Base-by-base conservation (phyloP, 2,888 invertebrate species). In the Ornithoptera alexandrae region DNA sequence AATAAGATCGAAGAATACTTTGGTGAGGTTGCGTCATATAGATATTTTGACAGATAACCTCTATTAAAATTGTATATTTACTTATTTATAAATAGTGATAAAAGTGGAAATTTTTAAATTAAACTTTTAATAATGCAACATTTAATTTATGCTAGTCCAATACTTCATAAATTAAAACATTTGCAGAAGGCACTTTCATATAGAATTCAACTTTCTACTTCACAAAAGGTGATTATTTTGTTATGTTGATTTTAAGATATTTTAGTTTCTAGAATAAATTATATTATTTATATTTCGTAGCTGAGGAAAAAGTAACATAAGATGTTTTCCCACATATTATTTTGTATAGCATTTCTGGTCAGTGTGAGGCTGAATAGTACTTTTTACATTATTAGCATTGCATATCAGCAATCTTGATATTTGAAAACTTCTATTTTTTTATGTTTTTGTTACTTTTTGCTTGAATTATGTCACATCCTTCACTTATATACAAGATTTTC, bases 221-320 rank as follows among this genome's bases (percentile, higher is more conserved):
- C 95, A 68, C 95, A 96, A 89, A 96, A 96, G 94, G 95, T 96
- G 85, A 75, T 75, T 78, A 72, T 70, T 70, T 70, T 69, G 22
- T 58, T 66, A 56, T 67, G 69, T 60, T 58, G 42, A 20, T 24
- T 46, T n/a, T n/a, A 8, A 53, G 53, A 53, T 53, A 7, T n/a
- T 7, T n/a, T 53, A 53, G 4, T 8, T 7, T 18, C 53, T 53
- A 8, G 18, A 18, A 53, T 53, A n/a, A n/a, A n/a, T 53, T 53
- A 1, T 6, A 8, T 12, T 50, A 5, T 17, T 50, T n/a, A 53
- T 53, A 53, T n/a, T 53, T 53, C 18, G 6, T n/a, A 18, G 8
- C n/a, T 53, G n/a, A 18, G 8, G 5, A 46, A 53, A 18, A 6
- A n/a, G 53, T 53, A 12, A 53, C 18, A n/a, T 53, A n/a, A n/a